Base-by-base conservation (phyloP, 2,113 vertebrate genomes). In the Lagopus muta region DNA sequence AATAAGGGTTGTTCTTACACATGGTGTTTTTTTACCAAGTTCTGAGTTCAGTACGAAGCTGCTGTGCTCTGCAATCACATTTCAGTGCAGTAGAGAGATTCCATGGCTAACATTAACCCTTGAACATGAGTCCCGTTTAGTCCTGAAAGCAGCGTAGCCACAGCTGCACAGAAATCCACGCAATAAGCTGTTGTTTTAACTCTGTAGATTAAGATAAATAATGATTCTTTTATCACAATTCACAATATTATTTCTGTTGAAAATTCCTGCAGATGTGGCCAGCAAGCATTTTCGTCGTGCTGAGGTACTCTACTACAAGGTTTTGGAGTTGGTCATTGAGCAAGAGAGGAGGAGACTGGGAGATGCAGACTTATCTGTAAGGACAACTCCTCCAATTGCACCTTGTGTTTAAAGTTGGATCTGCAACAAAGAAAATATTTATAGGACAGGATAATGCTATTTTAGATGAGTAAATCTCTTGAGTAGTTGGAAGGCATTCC, bases 291-390 rank as follows among this genome's bases (percentile, higher is more conserved):
- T 99, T 83, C 97, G 97, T 74, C 97, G 98, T 94, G 98, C 99
- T 8, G 98, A 99, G 94, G 98, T 98, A 62, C 98, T 99, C 7
- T 99, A 99, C 96, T 99, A 99, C 97, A 98, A 99, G 95, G 98
- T 98, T 24, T 90, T 99, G 94, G 99, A 99, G 96, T 98, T 98
- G 25, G 95, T 99, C 95, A 97, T 99, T 64, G 98, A 99, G 81
- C 97, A 99, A 54, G 99, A 99, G 94, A 98, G 98, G 96, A 99
- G 92, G 96, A 98, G 98, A 34, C 97, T 99, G 80, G 99, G 99
- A 89, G 98, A 98, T 10, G 86, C 93, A 3, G 99, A 99, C 90
- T 97, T 99, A 89, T 99, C 99, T 72, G 99, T 99, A 97, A 99
- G 98, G 97, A 90, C 92, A 92, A 75, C 50, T 87, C 8, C 47